Percentiles rank a stretch among this genome's conserved stretches.
These are phyloP conservation scores for Etia nguti DNA, from an alignment of 2,113 vertebrate genomes.

Conservation along the genomic window DNA sequence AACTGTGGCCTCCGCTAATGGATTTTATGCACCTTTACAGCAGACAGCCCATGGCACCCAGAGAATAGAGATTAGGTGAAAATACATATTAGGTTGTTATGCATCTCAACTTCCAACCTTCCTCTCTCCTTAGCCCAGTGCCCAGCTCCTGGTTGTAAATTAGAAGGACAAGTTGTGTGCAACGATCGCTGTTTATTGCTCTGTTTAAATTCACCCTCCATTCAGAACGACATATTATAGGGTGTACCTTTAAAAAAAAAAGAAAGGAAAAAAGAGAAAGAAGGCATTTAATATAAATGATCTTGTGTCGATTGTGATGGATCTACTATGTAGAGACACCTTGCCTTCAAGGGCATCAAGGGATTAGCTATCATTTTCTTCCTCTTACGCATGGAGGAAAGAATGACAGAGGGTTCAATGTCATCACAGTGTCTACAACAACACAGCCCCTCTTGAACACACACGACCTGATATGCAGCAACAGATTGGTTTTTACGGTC, in stretches of 20 bases:
- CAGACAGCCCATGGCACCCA: conserved; percentile 45
- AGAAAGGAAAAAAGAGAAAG: background rate
- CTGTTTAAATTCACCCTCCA: conserved; percentile 62
- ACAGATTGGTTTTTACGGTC: background rate
- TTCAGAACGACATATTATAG: conserved; percentile 42
- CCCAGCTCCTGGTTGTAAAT: conserved; percentile 59
- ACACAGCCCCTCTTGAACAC: conserved; percentile 34
- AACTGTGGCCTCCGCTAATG: conserved; percentile 63
- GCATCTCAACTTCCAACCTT: conserved; percentile 63
- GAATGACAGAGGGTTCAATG: conserved; percentile 66
- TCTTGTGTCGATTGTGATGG: conserved; percentile 77
- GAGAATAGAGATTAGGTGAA: conserved; percentile 64
- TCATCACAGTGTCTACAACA: conserved; percentile 60
- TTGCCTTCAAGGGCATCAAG: conserved; percentile 76
- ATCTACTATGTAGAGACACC: conserved; percentile 73
- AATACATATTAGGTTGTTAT: conserved; percentile 52
- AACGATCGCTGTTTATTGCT: conserved; percentile 59
- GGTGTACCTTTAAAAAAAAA: conserved; percentile 43
- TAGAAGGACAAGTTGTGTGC: conserved; percentile 60
- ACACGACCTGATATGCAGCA: background rate
- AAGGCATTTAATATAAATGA: conserved; percentile 75
- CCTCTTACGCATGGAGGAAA: conserved; percentile 62
- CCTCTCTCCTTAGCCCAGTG: conserved; percentile 52
- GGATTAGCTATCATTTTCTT: conserved; percentile 76
- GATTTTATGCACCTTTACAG: conserved; percentile 67